These are phyloP conservation scores for Austrolebias charrua DNA, from an alignment of 2,797 vertebrate genomes.

Conservation along the genomic window DNA sequence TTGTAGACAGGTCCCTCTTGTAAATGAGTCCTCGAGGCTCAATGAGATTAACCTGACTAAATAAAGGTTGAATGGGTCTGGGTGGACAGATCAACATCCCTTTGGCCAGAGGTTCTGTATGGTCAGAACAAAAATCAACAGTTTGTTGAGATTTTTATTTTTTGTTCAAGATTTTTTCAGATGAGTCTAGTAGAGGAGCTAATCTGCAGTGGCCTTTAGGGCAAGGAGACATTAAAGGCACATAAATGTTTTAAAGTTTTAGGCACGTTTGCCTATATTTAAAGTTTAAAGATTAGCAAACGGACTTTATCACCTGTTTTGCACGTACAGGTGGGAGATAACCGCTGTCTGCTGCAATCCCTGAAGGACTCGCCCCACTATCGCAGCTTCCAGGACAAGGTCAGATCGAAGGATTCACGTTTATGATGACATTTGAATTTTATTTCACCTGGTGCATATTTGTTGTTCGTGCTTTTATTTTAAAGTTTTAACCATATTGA, in stretches of 20 bases:
- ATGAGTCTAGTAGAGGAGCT: conserved; percentile 11
- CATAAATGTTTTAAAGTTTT: neutral
- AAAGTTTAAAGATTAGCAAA: conserved; percentile 32
- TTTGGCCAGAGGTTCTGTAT: too few relatives aligned
- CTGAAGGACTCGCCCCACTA: conserved; percentile 97
- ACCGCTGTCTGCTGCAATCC: conserved; percentile 95
- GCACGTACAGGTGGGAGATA: conserved; percentile 87
- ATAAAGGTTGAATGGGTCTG: too few relatives aligned
- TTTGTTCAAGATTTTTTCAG: conserved; percentile 12
- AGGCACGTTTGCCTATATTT: conserved; percentile 18
- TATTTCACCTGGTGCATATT: neutral
- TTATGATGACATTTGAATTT: conserved; percentile 1
- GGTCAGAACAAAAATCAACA: too few relatives aligned
- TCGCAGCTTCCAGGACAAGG: conserved; percentile 95
- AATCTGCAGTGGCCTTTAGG: neutral
- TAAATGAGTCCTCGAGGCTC: too few relatives aligned
- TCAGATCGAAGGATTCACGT: conserved; percentile 51
- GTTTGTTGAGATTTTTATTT: neutral
- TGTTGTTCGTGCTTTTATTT: neutral
- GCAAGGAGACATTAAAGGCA: conserved; percentile 5
- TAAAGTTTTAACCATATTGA: neutral
- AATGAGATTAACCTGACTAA: too few relatives aligned
- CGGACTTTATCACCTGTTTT: conserved; percentile 25
- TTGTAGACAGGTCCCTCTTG: too few relatives aligned
- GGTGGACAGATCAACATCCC: too few relatives aligned